Evolutionary conservation across 2,888 invertebrate genomes (phyloP).

Genomic region (Chrysodeixis includens): DNA sequence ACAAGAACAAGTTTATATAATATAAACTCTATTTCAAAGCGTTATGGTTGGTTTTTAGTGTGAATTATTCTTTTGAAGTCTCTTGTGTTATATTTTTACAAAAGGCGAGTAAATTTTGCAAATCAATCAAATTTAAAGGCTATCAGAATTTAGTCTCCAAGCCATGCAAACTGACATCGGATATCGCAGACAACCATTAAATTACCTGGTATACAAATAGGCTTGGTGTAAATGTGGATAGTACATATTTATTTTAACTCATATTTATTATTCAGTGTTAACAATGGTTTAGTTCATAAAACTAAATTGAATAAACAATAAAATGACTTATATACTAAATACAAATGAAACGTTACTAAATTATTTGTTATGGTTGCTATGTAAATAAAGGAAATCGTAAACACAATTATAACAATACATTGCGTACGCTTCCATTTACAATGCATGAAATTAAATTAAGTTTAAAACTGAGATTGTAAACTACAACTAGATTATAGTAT

Average conservation of each 20-base stretch:
- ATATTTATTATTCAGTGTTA: too few relatives aligned
- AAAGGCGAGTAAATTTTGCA: background rate
- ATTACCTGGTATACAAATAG: too few relatives aligned
- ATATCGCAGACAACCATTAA: too few relatives aligned
- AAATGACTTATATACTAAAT: too few relatives aligned
- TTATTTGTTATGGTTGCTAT: constrained; percentile 21
- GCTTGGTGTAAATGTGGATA: background rate
- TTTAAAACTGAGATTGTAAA: constrained; percentile 33
- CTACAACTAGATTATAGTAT: constrained; percentile 12
- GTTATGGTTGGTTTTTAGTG: background rate
- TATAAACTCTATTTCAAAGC: background rate
- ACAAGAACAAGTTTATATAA: too few relatives aligned
- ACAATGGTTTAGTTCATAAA: background rate
- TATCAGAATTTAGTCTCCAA: too few relatives aligned
- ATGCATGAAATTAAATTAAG: constrained; percentile 47
- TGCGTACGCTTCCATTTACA: constrained; percentile 45
- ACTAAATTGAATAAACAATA: background rate
- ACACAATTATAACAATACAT: constrained; percentile 45
- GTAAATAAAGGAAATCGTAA: constrained; percentile 33
- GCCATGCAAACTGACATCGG: too few relatives aligned
- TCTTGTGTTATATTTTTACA: background rate
- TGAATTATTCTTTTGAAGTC: background rate
- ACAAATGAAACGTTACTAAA: too few relatives aligned
- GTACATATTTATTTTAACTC: too few relatives aligned
- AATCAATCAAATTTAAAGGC: background rate